Conservation (phyloP, 2,113 vertebrate species). For the Harpagus bidentatus region DNA sequence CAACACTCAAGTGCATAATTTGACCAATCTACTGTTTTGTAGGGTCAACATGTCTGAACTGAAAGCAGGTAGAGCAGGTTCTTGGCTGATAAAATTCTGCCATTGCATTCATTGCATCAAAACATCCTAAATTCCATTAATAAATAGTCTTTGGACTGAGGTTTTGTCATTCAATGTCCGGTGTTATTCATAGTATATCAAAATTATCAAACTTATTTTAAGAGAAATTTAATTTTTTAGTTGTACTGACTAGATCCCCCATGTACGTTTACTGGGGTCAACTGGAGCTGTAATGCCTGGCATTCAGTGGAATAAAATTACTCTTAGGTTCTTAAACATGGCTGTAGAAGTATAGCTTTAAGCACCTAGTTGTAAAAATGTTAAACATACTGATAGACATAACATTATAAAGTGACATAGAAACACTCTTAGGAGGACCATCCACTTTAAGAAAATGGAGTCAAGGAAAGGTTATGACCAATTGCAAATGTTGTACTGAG, state of each 20-base stretch:
- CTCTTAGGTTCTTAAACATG: background rate
- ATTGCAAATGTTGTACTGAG: slow-evolving; percentile 10
- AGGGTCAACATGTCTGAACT: background rate
- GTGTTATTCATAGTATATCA: background rate
- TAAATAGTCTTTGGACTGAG: background rate
- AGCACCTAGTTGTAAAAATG: background rate
- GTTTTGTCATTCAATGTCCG: background rate
- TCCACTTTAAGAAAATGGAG: slow-evolving; percentile 18
- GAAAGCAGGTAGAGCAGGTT: background rate
- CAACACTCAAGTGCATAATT: background rate
- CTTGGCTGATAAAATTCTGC: background rate
- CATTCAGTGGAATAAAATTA: background rate
- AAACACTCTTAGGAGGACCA: background rate
- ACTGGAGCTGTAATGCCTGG: background rate
- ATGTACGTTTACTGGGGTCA: background rate
- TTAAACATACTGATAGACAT: background rate
- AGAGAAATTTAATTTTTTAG: background rate
- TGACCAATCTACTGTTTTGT: background rate
- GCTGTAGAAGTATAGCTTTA: background rate
- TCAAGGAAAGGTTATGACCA: slow-evolving; percentile 26
- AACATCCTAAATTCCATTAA: background rate
- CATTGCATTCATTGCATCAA: background rate
- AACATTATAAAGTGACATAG: background rate
- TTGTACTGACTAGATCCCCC: background rate
- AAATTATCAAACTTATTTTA: background rate